Evolutionary conservation across 2,797 vertebrate species (phyloP).

Genomic region (Remorina albescens): DNA sequence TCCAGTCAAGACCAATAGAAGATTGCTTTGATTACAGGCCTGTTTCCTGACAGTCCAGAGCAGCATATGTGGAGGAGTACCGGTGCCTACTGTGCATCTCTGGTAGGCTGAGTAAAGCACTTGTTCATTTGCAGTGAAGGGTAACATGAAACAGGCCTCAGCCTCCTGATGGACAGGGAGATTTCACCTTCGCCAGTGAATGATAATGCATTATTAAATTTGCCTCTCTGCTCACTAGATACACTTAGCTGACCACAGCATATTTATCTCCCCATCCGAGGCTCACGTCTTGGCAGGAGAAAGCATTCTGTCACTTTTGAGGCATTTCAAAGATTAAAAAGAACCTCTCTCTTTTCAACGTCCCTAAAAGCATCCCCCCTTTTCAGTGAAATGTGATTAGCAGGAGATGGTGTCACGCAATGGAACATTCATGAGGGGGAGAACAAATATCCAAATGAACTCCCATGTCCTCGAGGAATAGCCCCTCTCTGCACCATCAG

Average conservation of each 20-base stretch:
- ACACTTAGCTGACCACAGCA: conserved; percentile 99
- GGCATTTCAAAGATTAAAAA: conserved; percentile 99
- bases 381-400: conserved; percentile 97
- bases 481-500: conserved; percentile 88
- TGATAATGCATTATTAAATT: conserved; percentile 99
- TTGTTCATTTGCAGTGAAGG: conserved; percentile 86
- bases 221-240: conserved; percentile 99
- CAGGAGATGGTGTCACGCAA: conserved; percentile 95
- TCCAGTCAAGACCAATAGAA: conserved; percentile 66
- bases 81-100: conserved; percentile 78
- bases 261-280: conserved; percentile 99
- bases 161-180: conserved; percentile 95
- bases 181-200: conserved; percentile 99
- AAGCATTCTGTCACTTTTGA: conserved; percentile 99
- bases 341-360: conserved; percentile 99
- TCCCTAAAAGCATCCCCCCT: conserved; percentile 92
- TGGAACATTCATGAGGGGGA: conserved; percentile 91
- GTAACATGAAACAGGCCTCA: conserved; percentile 87
- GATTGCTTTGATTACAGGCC: conserved; percentile 74
- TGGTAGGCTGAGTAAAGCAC: conserved; percentile 84
- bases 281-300: conserved; percentile 99
- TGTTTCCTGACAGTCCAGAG: conserved; percentile 66
- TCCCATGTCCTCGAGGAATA: conserved; percentile 90
- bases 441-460: conserved; percentile 92
- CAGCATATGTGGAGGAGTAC: conserved; percentile 54